These are phyloP conservation scores for Lophotis ruficrista DNA, from an alignment of 2,113 vertebrate genomes.

Conservation along the genomic window DNA sequence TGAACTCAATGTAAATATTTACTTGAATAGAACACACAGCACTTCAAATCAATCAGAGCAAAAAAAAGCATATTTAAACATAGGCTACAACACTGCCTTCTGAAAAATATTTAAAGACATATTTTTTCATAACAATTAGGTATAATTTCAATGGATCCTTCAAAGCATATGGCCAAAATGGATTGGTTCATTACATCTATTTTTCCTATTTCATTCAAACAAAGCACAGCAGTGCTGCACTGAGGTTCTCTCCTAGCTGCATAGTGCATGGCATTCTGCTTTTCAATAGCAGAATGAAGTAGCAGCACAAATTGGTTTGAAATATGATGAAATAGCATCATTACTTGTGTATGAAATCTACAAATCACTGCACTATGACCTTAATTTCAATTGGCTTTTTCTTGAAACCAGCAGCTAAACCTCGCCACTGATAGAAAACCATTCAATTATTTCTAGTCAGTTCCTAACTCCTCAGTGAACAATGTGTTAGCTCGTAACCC, in stretches of 20 bases:
- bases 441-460: neutral
- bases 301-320: neutral
- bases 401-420: neutral
- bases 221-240: neutral
- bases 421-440: neutral
- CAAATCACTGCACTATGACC: neutral
- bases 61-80: neutral
- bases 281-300: neutral
- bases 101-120: neutral
- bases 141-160: neutral
- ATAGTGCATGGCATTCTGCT: neutral
- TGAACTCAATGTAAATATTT: neutral
- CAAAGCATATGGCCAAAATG: neutral
- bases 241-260: neutral
- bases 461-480: neutral
- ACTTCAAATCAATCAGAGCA: neutral
- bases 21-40: neutral
- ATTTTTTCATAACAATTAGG: neutral
- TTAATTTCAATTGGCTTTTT: constrained; percentile 1
- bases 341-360: neutral
- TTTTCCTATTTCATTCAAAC: neutral
- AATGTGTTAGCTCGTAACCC: neutral
- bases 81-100: neutral
- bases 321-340: neutral
- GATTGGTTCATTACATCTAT: neutral